Conservation (phyloP, 2,113 vertebrate species). For the Budorcas taxicolor region DNA sequence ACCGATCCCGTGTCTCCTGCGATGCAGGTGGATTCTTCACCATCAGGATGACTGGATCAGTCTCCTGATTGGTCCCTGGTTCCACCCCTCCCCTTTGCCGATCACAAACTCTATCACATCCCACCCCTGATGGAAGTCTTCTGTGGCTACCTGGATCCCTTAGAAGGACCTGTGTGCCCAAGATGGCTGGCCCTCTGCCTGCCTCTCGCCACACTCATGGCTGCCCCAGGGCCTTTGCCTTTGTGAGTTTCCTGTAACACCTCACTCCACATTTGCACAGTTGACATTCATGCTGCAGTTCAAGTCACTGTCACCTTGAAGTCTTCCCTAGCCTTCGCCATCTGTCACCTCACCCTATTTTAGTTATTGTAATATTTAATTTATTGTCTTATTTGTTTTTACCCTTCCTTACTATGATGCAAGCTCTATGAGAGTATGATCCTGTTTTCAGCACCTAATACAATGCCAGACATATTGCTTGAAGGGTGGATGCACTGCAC, state of each 20-base stretch:
- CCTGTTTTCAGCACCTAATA: neutral
- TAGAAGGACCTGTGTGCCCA: neutral
- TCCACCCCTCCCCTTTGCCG: neutral
- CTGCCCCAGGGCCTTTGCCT: neutral
- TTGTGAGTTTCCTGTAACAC: neutral
- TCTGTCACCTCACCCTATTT: neutral
- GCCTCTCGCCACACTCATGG: neutral
- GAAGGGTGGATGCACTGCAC: no score
- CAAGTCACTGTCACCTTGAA: neutral
- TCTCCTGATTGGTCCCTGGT: neutral
- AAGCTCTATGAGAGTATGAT: neutral
- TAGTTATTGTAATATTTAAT: neutral
- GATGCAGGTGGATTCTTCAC: neutral
- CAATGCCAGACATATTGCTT: neutral
- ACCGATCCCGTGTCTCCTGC: neutral
- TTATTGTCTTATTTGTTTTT: neutral
- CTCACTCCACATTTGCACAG: neutral
- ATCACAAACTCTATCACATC: neutral
- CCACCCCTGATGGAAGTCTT: no score
- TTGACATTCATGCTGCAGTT: neutral
- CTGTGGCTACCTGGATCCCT: neutral
- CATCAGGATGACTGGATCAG: neutral
- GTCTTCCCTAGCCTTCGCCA: neutral
- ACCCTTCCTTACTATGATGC: neutral
- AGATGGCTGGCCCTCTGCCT: rapidly evolving